A percentile compares a stretch with the other conserved stretches of the same genome.
These are phyloP conservation scores for Varanus salvator DNA, from an alignment of 2,113 vertebrate genomes.

Conservation along the genomic window DNA sequence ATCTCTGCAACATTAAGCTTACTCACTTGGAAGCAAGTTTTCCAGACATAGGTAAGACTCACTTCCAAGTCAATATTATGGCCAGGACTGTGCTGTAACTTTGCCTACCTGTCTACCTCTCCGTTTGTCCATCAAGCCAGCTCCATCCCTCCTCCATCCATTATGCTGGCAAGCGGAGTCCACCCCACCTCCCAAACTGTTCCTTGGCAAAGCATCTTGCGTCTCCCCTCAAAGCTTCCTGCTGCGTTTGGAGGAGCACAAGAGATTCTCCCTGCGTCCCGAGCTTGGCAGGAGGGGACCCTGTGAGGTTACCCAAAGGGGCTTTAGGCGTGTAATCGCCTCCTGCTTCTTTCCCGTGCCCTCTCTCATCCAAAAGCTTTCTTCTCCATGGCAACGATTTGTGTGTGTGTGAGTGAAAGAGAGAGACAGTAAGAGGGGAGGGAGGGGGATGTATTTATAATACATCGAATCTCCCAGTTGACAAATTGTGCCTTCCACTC, in stretches of 20 bases:
- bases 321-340: not conserved
- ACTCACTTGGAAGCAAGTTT: conserved; percentile 1
- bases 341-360: not conserved
- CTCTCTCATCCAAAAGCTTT: conserved; percentile 2
- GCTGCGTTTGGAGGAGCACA: not conserved
- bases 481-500: not conserved
- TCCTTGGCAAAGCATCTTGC: too few relatives aligned
- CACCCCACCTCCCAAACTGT: not conserved
- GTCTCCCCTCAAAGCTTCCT: too few relatives aligned
- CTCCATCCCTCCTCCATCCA: not conserved
- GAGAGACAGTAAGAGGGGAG: not conserved
- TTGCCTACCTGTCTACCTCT: not conserved
- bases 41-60: not conserved
- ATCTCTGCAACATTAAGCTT: not conserved
- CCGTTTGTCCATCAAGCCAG: not conserved
- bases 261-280: not conserved
- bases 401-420: not conserved
- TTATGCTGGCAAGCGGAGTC: not conserved
- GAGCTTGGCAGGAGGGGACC: not conserved
- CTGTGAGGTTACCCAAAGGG: not conserved
- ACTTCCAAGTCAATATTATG: not conserved
- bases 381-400: conserved; percentile 29
- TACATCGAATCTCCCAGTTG: not conserved
- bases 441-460: not conserved
- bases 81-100: not conserved